Base-by-base conservation (phyloP, 2,113 vertebrate genomes). In the Sprattus sprattus region DNA sequence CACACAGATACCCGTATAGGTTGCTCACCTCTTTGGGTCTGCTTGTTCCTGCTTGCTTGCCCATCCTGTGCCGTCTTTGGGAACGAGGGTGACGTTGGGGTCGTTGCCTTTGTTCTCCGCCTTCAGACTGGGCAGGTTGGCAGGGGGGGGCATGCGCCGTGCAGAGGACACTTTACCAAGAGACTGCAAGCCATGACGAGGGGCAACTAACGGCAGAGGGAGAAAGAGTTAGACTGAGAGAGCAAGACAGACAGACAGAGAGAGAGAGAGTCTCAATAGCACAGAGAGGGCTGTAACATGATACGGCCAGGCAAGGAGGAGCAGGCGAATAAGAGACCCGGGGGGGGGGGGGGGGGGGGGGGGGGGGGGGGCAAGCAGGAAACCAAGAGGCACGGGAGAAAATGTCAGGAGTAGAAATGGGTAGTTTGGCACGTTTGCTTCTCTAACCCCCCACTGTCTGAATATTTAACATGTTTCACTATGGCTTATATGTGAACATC, bases 41-140 rank as follows among this genome's bases (percentile, higher is more conserved):
- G 96, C 95, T 96, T 92, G 95, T 92, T 98, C 97, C 96, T 95
- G 97, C 95, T 97, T 98, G 97, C 97, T 98, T 96, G 97, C 97
- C 97, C 97, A 98, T 98, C 97, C 97, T 98, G 97, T 97, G 94
- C 97, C 97, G 97, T 98, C 97, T 97, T 97, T 97, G 91, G 97
- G 97, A 93, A 98, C 96, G 93, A 98, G 94, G 90, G 96, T 96
- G 95, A 98, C 97, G 94, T 97, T 98, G 92, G 97, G 97, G 93
- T 98, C 97, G 95, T 98, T 98, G 95, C 97, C 97, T 97, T 97
- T 98, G 94, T 98, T 98, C 94, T 98, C 97, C 54, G 97, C 97
- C 97, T 98, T 98, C 94, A 98, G 94, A 96, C 97, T 98, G 91
- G 97, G 97, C 94, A 98, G 95, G 94, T 95, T 96, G 93, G 97